These are phyloP conservation scores for Hapalemur alaotrensis DNA, from an alignment of 2,797 vertebrate species.

Conservation along the genomic window DNA sequence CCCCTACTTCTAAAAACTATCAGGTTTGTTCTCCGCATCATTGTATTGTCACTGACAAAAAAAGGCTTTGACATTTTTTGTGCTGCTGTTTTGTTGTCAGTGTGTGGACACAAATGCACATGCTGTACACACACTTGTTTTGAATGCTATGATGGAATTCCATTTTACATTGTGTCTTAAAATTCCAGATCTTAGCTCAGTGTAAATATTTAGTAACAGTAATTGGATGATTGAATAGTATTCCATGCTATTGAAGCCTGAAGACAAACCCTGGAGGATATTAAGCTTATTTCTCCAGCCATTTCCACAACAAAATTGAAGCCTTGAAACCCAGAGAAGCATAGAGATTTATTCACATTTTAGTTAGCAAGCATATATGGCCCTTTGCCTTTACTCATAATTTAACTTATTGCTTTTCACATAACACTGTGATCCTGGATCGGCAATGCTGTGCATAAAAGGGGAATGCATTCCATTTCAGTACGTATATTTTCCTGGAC, in stretches of 20 bases:
- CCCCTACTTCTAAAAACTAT: background rate
- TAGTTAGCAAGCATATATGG: background rate
- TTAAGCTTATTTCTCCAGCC: background rate
- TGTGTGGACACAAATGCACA: background rate
- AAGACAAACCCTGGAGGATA: background rate
- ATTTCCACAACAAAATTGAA: conserved; percentile 38
- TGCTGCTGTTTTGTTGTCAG: background rate
- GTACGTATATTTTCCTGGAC: background rate
- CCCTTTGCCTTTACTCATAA: background rate
- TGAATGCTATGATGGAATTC: background rate
- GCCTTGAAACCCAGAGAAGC: background rate
- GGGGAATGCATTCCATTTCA: background rate
- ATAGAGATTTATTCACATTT: conserved; percentile 13
- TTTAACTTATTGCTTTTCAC: background rate
- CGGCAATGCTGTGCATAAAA: background rate
- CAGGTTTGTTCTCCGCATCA: background rate
- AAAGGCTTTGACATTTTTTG: background rate
- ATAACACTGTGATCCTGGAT: background rate
- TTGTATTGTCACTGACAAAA: background rate
- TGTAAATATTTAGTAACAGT: conserved; percentile 9
- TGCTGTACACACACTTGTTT: background rate
- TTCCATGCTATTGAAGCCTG: background rate
- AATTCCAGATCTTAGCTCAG: background rate
- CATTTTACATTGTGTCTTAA: background rate
- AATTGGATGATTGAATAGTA: background rate